Percentiles rank a stretch among this genome's conserved stretches.
phyloP scores from a whole-genome alignment of 2,888 invertebrate genomes.

The Hemistola chrysoprasaria region DNA sequence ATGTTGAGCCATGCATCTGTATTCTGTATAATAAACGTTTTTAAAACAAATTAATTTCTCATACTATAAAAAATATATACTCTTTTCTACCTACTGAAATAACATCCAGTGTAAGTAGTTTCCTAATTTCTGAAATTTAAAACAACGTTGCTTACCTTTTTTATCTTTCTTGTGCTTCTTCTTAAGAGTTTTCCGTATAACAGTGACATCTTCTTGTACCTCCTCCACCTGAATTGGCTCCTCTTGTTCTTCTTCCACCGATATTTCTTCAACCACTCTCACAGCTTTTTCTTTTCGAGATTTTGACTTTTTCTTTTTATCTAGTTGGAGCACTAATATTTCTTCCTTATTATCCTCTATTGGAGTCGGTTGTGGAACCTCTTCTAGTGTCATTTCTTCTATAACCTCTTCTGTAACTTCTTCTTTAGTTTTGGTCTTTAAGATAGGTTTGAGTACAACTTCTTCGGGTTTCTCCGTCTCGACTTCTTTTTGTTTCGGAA shows the following conservation, averaged over 20 bases:
- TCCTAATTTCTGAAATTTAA: too few relatives aligned
- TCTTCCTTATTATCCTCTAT: constrained; percentile 1
- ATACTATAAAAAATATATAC: too few relatives aligned
- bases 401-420: constrained; percentile 33
- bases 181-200: constrained; percentile 40
- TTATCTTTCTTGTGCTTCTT: constrained; percentile 37
- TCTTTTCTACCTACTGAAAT: too few relatives aligned
- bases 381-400: neutral
- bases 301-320: constrained; percentile 6
- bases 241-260: constrained; percentile 29
- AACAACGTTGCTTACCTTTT: constrained; percentile 53
- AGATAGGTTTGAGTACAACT: constrained; percentile 59
- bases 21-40: too few relatives aligned
- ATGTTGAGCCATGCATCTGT: constrained; percentile 60
- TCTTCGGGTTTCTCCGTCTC: constrained; percentile 73
- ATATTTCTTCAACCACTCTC: constrained; percentile 14
- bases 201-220: constrained; percentile 56
- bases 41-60: constrained; percentile 14
- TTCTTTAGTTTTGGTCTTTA: constrained; percentile 42
- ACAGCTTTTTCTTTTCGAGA: constrained; percentile 13
- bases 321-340: neutral
- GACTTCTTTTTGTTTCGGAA: constrained; percentile 52
- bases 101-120: too few relatives aligned
- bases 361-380: neutral
- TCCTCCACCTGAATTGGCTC: constrained; percentile 43